Evolutionary conservation across 2,113 vertebrate species (phyloP).

Genomic region (Chiloscyllium plagiosum): DNA sequence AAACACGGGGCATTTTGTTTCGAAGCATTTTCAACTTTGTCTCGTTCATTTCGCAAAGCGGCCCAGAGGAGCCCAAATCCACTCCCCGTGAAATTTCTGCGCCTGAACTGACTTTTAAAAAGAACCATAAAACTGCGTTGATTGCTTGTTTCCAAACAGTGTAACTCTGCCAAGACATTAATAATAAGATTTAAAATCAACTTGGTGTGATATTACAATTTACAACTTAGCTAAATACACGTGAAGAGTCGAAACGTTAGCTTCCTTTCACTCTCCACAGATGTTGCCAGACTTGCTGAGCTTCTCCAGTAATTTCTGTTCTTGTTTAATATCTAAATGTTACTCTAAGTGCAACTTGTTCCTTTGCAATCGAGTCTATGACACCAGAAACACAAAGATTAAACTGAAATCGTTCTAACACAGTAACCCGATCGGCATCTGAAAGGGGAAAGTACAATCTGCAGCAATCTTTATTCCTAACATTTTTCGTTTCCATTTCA

Average conservation of each 20-base stretch:
- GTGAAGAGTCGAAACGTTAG: too few species aligned
- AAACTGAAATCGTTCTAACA: neutral
- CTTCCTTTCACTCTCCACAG: too few species aligned
- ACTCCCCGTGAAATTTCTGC: neutral
- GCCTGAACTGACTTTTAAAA: neutral
- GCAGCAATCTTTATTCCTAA: neutral
- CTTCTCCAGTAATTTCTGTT: too few species aligned
- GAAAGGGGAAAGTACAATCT: neutral
- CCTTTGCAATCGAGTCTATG: neutral
- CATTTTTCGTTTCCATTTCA: neutral
- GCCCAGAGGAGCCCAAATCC: neutral
- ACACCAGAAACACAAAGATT: neutral
- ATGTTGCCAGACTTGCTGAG: too few species aligned
- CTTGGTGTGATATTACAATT: neutral
- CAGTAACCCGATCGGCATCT: neutral
- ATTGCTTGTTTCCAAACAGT: neutral
- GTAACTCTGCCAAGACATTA: neutral
- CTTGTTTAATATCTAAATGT: neutral
- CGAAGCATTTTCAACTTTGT: neutral
- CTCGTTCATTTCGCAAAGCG: neutral
- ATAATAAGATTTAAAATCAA: neutral
- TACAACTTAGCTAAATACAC: neutral
- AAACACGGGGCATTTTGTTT: neutral
- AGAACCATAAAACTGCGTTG: neutral
- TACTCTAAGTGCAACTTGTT: neutral